Conservation (phyloP, 2,113 vertebrate genomes). For the Thamnophis sirtalis region DNA sequence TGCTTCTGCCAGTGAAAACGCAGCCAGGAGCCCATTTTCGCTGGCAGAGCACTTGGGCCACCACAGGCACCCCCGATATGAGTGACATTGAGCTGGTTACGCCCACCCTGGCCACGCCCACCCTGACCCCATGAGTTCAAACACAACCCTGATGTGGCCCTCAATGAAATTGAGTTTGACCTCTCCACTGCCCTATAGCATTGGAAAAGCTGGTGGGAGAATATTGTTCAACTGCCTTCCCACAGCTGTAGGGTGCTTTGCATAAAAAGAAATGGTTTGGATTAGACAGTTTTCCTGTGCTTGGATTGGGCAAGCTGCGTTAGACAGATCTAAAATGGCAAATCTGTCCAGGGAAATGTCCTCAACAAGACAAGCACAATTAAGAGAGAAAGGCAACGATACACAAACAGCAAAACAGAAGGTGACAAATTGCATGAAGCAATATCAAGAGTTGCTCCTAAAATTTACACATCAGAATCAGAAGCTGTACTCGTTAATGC, state of each 20-base stretch:
- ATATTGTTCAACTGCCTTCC: neutral
- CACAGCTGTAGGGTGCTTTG: neutral
- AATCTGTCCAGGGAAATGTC: neutral
- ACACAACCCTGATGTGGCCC: no score
- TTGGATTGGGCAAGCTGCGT: neutral
- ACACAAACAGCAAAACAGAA: neutral
- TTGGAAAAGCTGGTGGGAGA: neutral
- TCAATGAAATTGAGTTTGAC: no score
- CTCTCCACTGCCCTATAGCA: neutral
- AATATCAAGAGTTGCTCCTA: neutral
- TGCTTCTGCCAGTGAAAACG: no score
- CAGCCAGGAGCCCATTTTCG: no score
- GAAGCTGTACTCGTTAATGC: neutral
- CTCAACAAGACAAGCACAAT: neutral
- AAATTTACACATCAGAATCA: neutral
- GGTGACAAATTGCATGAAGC: neutral
- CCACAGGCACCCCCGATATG: no score
- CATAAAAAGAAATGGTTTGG: accelerated
- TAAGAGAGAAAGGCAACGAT: neutral
- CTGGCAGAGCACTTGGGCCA: no score
- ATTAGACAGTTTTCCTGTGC: neutral
- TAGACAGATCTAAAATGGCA: neutral
- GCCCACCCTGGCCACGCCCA: no score
- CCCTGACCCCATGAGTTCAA: no score
- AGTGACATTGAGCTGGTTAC: no score